Evolutionary conservation across 2,888 invertebrate genomes (phyloP).

Genomic region (Petrolisthes manimaculis): DNA sequence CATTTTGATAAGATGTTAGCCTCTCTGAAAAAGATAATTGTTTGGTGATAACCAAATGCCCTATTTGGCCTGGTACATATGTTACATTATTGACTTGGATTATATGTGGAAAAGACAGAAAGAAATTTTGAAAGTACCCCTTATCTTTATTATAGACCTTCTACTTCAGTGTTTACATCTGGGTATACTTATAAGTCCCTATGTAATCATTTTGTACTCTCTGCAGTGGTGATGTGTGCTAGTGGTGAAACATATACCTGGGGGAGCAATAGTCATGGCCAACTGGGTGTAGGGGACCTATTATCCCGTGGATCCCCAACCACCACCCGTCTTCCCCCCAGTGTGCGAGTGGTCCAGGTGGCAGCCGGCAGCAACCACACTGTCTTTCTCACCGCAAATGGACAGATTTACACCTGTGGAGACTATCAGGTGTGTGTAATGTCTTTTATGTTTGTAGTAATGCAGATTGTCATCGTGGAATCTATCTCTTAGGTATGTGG

Average conservation of each 20-base stretch:
- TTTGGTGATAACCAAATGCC: no score
- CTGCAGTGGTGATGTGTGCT: constrained; percentile 76
- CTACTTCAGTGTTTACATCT: neutral
- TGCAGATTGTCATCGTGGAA: no score
- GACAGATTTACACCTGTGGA: constrained; percentile 94
- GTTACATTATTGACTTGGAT: no score
- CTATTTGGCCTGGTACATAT: no score
- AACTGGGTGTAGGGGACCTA: constrained; percentile 91
- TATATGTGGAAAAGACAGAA: neutral
- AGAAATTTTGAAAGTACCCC: neutral
- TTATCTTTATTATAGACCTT: neutral
- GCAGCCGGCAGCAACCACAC: constrained; percentile 98
- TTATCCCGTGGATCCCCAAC: constrained; percentile 82
- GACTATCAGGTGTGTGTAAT: constrained; percentile 78
- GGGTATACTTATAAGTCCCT: neutral
- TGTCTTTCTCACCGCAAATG: constrained; percentile 86
- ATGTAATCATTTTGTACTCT: neutral
- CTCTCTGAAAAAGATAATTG: no score
- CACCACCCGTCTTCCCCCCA: constrained; percentile 75
- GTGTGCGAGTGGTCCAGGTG: constrained; percentile 75
- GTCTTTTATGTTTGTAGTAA: no score
- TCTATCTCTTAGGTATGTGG: no score
- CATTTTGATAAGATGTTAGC: no score
- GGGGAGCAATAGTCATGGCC: constrained; percentile 95
- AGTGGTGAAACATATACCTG: constrained; percentile 88